These are phyloP conservation scores for Caiman crocodilus DNA, from an alignment of 2,797 vertebrate species.

Conservation along the genomic window DNA sequence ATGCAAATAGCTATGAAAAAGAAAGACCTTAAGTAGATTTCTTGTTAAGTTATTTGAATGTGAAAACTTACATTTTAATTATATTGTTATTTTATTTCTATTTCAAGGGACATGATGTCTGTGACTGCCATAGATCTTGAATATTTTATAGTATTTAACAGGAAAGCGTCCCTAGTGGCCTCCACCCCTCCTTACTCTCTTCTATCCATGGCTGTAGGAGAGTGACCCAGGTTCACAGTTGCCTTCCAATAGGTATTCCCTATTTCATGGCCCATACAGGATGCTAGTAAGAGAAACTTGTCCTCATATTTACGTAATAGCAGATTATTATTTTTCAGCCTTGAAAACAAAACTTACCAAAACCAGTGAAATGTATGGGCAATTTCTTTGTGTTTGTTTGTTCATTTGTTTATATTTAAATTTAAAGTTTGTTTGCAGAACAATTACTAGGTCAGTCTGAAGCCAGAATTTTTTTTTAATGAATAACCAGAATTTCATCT, in stretches of 20 bases:
- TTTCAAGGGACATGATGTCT: not conserved
- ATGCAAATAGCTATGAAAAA: not conserved
- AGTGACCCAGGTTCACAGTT: not conserved
- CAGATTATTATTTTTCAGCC: conserved; percentile 1
- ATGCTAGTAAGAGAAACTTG: conserved; percentile 28
- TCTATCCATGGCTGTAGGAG: conserved; percentile 8
- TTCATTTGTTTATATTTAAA: not conserved
- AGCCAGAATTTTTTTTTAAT: not conserved
- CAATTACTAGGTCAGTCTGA: not conserved
- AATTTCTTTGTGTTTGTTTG: conserved; percentile 25
- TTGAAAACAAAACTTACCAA: conserved; percentile 19
- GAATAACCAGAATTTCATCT: not conserved
- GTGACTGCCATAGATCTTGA: not conserved
- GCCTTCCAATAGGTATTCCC: conserved; percentile 12
- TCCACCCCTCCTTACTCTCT: conserved; percentile 1
- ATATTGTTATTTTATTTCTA: not conserved
- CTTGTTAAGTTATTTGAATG: not conserved
- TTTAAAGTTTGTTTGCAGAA: not conserved
- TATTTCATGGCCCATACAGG: conserved; percentile 16
- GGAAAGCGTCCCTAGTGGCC: conserved; percentile 11
- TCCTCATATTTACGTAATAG: conserved; percentile 4
- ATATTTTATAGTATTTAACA: not conserved
- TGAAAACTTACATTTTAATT: not conserved
- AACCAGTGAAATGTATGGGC: not conserved
- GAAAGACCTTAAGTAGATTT: not conserved